These are phyloP conservation scores for Cynoglossus semilaevis DNA, from an alignment of 2,113 vertebrate species.

Conservation along the genomic window DNA sequence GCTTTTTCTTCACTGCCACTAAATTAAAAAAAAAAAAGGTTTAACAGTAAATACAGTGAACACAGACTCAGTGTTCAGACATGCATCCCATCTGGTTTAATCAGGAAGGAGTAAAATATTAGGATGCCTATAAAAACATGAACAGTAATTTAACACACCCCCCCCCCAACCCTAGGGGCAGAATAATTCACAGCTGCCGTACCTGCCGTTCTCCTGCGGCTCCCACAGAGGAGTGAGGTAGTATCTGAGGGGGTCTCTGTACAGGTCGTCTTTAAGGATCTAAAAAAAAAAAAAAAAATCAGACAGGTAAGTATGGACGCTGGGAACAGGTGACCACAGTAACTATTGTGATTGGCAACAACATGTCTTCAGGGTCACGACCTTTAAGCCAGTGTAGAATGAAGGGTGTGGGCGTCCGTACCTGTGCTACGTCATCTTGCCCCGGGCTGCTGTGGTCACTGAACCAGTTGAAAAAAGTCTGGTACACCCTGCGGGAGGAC, in stretches of 20 bases:
- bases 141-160: conserved; percentile 11
- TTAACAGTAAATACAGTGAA: background rate
- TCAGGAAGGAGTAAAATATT: background rate
- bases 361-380: background rate
- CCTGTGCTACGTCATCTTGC: conserved; percentile 79
- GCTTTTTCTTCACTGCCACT: conserved; percentile 57
- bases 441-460: conserved; percentile 78
- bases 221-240: conserved; percentile 82
- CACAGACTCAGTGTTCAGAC: background rate
- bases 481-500: conserved; percentile 69
- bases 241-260: conserved; percentile 79
- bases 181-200: conserved; percentile 34
- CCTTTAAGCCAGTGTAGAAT: background rate
- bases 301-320: conserved; percentile 4
- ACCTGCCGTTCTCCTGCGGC: conserved; percentile 79
- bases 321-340: too few species aligned
- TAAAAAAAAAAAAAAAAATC: conserved; percentile 32
- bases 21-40: conserved; percentile 11
- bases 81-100: conserved; percentile 31
- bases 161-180: background rate
- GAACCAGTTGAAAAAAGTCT: conserved; percentile 83
- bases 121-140: conserved; percentile 23
- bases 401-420: conserved; percentile 24
- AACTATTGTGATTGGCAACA: too few species aligned
- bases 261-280: conserved; percentile 81